These are phyloP conservation scores for Caradrina kadenii DNA, from an alignment of 2,888 invertebrate species.

Conservation along the genomic window DNA sequence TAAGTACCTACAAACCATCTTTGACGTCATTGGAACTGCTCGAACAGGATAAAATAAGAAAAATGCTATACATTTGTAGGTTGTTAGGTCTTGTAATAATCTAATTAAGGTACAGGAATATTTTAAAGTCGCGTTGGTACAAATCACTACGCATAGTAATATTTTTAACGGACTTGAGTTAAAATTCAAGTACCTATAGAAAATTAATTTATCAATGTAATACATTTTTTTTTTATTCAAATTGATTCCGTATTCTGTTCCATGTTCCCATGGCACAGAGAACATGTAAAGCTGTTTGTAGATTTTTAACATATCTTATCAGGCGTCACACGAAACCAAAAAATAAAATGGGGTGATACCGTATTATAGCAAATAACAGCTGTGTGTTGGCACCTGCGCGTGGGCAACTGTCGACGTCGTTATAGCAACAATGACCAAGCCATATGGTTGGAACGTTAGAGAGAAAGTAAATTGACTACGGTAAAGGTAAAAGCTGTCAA, in stretches of 20 bases:
- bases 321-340: conserved; percentile 21
- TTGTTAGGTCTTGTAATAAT: neutral
- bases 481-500: neutral
- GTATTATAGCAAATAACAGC: conserved; percentile 69
- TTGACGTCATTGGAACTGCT: conserved; percentile 38
- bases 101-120: conserved; percentile 23
- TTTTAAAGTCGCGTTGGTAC: conserved; percentile 1
- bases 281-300: too few relatives aligned
- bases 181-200: too few relatives aligned
- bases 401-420: conserved; percentile 78
- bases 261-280: too few relatives aligned
- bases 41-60: conserved; percentile 32
- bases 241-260: too few relatives aligned
- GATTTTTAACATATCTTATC: conserved; percentile 17
- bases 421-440: conserved; percentile 69
- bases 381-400: conserved; percentile 81
- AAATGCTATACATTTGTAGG: conserved; percentile 10
- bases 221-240: too few relatives aligned
- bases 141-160: too few relatives aligned
- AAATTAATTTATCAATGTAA: too few relatives aligned
- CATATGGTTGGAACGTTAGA: conserved; percentile 71
- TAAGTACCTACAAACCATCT: neutral
- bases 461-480: conserved; percentile 45
- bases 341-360: conserved; percentile 37
- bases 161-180: too few relatives aligned